Base-by-base conservation (phyloP, 2,797 vertebrate species). In the Zenarchopterus dispar region DNA sequence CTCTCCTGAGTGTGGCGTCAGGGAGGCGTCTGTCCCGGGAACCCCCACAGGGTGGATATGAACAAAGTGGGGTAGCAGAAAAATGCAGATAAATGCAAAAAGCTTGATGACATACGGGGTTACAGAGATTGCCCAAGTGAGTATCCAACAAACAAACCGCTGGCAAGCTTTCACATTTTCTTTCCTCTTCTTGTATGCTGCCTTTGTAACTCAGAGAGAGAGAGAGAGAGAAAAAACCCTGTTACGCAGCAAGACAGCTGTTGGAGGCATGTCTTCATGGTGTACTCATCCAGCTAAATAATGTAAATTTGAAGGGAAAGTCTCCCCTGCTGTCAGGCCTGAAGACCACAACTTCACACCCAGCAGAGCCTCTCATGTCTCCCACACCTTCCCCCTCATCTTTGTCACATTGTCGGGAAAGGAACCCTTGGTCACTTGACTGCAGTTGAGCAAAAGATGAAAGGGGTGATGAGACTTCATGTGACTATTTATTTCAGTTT, bases 1-100 rank as follows among this genome's bases (percentile, higher is more conserved):
- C 76, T 80, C 73, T 70, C 71, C 68, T 10, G 78, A 72, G 68
- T 65, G 77, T 54, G 55, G 69, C 51, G 81, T 87, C 76, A 82
- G 75, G 77, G 75, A 85, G 80, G 63, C 62, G 79, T 75, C 70
- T 68, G 69, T 66, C 75, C 70, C 53, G 67, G 66, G 71, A 66
- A 73, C 54, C 79, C 76, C 80, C 70, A 56, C 62, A 77, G 84
- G 75, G 67, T 64, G 64, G 70, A 68, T 56, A 42, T 44, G 39
- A 73, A 56, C 43, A 3, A 22, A 59, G 69, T 54, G 50, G 42
- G 70, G 58, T 76, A 75, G 62, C 7, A 39, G 78, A 57, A 75
- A 47, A 51, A 53, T 46, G 23, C 17, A 66, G 39, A n/a, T 57
- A 51, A 62, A 63, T 36, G 33, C 43, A 47, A 71, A 55, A 54